Conservation (phyloP, 2,888 invertebrate genomes). For the Leptopilina drosophilae region DNA sequence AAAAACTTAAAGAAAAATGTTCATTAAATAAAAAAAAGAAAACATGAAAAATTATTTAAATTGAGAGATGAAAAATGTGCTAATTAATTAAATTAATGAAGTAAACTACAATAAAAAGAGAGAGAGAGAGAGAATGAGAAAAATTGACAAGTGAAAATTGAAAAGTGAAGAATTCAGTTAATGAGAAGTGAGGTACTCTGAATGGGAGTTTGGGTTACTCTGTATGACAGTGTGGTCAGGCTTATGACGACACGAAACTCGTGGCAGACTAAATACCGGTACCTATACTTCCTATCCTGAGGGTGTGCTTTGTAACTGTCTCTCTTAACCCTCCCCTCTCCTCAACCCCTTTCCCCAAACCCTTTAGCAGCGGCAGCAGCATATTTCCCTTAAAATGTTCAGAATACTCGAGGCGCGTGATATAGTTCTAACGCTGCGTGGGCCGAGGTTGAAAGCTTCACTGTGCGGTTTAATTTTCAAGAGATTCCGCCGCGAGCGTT, state of each 20-base stretch:
- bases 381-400: conserved; percentile 67
- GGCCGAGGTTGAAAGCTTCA: conserved; percentile 45
- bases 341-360: conserved; percentile 60
- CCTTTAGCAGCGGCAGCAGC: conserved; percentile 52
- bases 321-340: conserved; percentile 42
- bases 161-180: conserved; percentile 25
- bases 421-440: conserved; percentile 49
- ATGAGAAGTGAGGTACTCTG: conserved; percentile 1
- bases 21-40: no score
- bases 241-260: conserved; percentile 38
- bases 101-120: no score
- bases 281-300: conserved; percentile 62
- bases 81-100: no score
- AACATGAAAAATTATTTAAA: no score
- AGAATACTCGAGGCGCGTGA: conserved; percentile 65
- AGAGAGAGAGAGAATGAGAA: no score
- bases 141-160: background rate
- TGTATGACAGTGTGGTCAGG: conserved; percentile 20
- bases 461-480: conserved; percentile 58
- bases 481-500: conserved; percentile 42
- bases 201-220: conserved; percentile 1
- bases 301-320: conserved; percentile 65
- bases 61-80: no score
- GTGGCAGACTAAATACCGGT: conserved; percentile 40
- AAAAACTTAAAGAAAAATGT: no score